These are phyloP conservation scores for Cephus rjabovi DNA, from an alignment of 2,888 invertebrate species.

Conservation along the genomic window DNA sequence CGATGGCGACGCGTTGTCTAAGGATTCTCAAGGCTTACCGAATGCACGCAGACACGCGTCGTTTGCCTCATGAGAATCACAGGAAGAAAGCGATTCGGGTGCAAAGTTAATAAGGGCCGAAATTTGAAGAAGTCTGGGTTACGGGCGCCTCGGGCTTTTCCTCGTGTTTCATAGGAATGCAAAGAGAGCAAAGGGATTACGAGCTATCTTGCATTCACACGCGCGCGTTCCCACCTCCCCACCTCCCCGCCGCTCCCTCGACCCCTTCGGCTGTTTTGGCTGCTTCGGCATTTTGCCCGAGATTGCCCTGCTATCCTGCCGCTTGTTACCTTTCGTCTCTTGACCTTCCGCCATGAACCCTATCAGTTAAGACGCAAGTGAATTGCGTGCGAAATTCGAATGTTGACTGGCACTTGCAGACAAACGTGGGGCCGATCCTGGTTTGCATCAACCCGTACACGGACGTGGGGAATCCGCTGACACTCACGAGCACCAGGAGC, in stretches of 20 bases:
- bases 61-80: background rate
- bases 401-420: slow-evolving; percentile 71
- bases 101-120: slow-evolving; percentile 10
- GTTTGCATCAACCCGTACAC: slow-evolving; percentile 91
- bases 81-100: slow-evolving; percentile 5
- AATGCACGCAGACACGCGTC: background rate
- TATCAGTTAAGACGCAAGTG: too few species aligned
- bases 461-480: slow-evolving; percentile 88
- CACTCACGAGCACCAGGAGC: slow-evolving; percentile 82
- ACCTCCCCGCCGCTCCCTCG: background rate
- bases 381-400: too few species aligned
- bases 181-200: slow-evolving; percentile 52
- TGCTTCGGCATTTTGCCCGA: too few species aligned
- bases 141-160: slow-evolving; percentile 24
- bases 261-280: too few species aligned
- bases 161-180: slow-evolving; percentile 44
- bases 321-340: too few species aligned
- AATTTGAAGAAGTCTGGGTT: background rate
- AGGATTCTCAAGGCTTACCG: background rate
- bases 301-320: too few species aligned
- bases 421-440: slow-evolving; percentile 91
- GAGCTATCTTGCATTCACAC: slow-evolving; percentile 31
- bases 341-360: too few species aligned
- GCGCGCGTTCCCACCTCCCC: background rate
- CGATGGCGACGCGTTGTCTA: too few species aligned